Base-by-base conservation (phyloP, 2,888 invertebrate species). In the Phaonia tiefii region DNA sequence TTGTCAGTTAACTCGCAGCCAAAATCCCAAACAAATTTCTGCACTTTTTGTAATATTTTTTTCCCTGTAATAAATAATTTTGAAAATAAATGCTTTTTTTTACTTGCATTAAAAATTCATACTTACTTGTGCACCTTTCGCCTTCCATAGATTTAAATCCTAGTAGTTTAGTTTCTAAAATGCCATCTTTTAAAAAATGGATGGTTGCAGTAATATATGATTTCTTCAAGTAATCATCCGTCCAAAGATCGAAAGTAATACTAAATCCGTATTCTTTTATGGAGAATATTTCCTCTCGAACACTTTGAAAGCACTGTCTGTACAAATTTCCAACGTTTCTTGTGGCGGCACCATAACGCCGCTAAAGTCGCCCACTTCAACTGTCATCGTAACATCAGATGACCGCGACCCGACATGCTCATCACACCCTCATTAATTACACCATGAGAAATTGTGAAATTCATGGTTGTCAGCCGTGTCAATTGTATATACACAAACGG, bases 71-170 rank as follows among this genome's bases (percentile, higher is more conserved):
- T n/a, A n/a, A 42, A 25, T 37, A 70, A 42, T 56, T 70, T 25
- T 56, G 22, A 42, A 70, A 11, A 70, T 54, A 54, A 54, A 8
- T 31, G 51, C 67, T 39, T 37, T 67, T 51, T 31, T 51, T 67
- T 49, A 37, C 51, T 37, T 39, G 51, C 17, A 51, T 22, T 37
- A 39, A 56, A 22, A 70, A 25, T 5, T 5, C 37, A 11, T 22
- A 39, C 42, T 15, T 44, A 44, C 44, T 2, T 44, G 44, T 44
- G 11, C 44, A 44, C n/a, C 11, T 44, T 13, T 13, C 13, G 4
- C 44, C 44, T 8, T 44, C 13, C 44, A 44, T 13, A 11, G 44
- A 13, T n/a, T 44, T 44, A 44, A 70, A 54, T 11, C 69, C 69
- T n/a, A 39, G 37, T 42, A 54, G 37, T 0, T 37, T 54, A 1